Conservation (phyloP, 2,113 vertebrate genomes). For the Calonectris borealis region DNA sequence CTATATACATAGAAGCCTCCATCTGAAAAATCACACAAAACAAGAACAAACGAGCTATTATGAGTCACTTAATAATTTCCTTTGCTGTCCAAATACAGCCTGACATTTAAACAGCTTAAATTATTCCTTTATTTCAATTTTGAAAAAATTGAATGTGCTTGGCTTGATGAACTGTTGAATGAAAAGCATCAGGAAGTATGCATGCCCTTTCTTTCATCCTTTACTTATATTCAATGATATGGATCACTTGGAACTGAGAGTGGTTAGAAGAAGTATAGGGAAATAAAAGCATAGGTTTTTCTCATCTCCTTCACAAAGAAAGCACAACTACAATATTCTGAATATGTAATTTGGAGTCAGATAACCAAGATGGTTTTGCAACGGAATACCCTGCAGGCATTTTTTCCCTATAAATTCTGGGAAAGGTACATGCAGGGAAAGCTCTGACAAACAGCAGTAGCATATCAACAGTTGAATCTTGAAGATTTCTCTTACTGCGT, state of each 20-base stretch:
- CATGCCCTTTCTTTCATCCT: neutral
- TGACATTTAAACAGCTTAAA: slow-evolving; percentile 37
- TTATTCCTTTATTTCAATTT: slow-evolving; percentile 13
- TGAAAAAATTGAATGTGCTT: neutral
- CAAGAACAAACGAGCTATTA: slow-evolving; percentile 20
- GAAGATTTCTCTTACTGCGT: neutral
- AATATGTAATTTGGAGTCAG: neutral
- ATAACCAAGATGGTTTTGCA: neutral
- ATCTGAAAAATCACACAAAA: slow-evolving; percentile 21
- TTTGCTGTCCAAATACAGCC: neutral
- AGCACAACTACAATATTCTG: neutral
- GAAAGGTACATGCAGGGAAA: neutral
- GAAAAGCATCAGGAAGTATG: slow-evolving; percentile 7
- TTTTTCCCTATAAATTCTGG: neutral
- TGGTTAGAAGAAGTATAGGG: neutral
- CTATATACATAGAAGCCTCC: neutral
- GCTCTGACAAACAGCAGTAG: neutral
- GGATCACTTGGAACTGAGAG: neutral
- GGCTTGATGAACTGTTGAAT: neutral
- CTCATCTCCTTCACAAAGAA: neutral
- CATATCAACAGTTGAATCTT: neutral
- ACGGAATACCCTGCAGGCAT: neutral
- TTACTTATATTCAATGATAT: neutral
- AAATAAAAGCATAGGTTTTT: neutral
- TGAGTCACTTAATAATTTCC: slow-evolving; percentile 4